These are phyloP conservation scores for Tautogolabrus adspersus DNA, from an alignment of 2,113 vertebrate species.

Conservation along the genomic window DNA sequence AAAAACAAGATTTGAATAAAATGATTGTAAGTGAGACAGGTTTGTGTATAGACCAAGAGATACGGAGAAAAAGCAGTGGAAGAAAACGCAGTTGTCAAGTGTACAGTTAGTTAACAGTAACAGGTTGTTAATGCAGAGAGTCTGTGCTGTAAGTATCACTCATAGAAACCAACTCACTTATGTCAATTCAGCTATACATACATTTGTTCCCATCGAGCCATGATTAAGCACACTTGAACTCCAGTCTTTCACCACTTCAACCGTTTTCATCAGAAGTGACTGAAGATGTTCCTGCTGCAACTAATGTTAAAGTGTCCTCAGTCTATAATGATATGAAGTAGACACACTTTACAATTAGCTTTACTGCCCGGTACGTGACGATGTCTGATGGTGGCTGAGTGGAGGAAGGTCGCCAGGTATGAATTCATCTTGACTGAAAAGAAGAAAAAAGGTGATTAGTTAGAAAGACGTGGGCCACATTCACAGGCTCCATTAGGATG, in stretches of 20 bases:
- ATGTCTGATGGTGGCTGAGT: constrained; percentile 20
- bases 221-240: constrained; percentile 29
- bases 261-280: constrained; percentile 15
- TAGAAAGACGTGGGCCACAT: background rate
- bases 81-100: background rate
- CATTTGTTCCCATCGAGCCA: background rate
- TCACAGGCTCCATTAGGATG: background rate
- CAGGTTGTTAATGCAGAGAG: constrained; percentile 3
- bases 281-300: constrained; percentile 9
- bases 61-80: background rate
- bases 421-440: background rate
- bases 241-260: background rate
- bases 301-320: constrained; percentile 35
- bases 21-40: constrained; percentile 1
- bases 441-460: background rate
- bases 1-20: background rate
- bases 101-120: background rate
- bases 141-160: background rate
- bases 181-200: background rate
- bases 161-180: background rate
- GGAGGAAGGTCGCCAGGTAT: background rate
- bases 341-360: constrained; percentile 13
- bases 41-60: background rate
- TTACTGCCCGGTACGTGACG: constrained; percentile 7
- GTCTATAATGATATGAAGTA: constrained; percentile 21